A percentile compares a stretch with the other conserved stretches of the same genome.
Evolutionary conservation across 35 echinoderm and acorn worm species (phyloP).

Genomic region (Apostichopus californicus): DNA sequence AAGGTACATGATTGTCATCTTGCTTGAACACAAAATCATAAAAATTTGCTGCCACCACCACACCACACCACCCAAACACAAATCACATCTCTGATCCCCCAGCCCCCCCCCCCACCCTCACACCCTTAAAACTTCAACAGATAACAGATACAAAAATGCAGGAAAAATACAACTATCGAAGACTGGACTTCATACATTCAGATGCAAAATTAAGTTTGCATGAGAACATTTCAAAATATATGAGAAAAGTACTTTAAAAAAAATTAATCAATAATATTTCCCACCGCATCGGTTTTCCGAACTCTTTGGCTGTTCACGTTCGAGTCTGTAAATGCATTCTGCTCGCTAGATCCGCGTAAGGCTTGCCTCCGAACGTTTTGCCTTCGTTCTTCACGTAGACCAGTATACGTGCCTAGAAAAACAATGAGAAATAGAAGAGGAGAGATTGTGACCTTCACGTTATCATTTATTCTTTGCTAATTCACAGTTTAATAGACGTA

Average conservation of each 20-base stretch:
- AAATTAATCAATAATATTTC: not conserved
- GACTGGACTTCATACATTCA: too few relatives aligned
- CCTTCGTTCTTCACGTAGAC: constrained; percentile 72
- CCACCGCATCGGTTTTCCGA: too few relatives aligned
- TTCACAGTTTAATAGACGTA: too few relatives aligned
- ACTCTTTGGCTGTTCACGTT: constrained; percentile 31
- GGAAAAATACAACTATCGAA: too few relatives aligned
- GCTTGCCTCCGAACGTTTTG: constrained; percentile 61
- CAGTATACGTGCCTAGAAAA: constrained; percentile 68
- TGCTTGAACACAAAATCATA: too few relatives aligned
- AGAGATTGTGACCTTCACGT: not conserved
- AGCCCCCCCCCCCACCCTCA: not conserved
- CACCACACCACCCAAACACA: too few relatives aligned
- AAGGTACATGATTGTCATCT: too few relatives aligned
- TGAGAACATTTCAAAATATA: not conserved
- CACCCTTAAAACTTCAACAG: too few relatives aligned
- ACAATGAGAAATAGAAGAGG: not conserved
- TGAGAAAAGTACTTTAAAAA: not conserved
- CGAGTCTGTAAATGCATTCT: constrained; percentile 84
- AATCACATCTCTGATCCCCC: too few relatives aligned
- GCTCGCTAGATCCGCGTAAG: constrained; percentile 70
- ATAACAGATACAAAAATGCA: too few relatives aligned
- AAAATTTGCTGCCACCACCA: too few relatives aligned
- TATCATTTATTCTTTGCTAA: not conserved
- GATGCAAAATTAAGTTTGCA: not conserved